These are phyloP conservation scores for Vulpes ferrilata DNA, from an alignment of 2,113 vertebrate species.

Conservation along the genomic window DNA sequence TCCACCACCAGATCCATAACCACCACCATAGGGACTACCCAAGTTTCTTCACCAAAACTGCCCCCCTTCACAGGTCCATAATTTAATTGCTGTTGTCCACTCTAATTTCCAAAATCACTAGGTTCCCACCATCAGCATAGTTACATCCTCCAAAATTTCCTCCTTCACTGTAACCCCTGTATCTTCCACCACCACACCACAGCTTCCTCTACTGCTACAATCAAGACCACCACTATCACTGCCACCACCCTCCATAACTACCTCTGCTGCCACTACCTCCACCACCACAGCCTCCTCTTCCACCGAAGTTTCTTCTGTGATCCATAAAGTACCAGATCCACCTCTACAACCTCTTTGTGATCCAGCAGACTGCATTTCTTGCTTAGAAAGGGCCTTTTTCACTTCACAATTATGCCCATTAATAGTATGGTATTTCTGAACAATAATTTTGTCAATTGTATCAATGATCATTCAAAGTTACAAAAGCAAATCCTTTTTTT, in stretches of 20 bases:
- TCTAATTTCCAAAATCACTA: background rate
- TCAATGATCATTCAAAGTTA: background rate
- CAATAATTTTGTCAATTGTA: background rate
- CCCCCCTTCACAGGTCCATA: background rate
- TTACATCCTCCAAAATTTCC: background rate
- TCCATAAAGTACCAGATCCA: background rate
- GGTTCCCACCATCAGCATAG: background rate
- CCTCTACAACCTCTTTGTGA: background rate
- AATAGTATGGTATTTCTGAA: background rate
- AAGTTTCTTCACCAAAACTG: background rate
- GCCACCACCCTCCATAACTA: background rate
- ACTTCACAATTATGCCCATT: background rate
- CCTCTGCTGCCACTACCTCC: background rate
- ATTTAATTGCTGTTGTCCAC: background rate
- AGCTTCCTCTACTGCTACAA: background rate
- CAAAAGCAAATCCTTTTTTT: background rate
- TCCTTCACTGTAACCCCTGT: background rate
- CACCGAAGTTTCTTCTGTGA: background rate
- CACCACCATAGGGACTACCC: background rate
- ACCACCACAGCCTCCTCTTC: background rate
- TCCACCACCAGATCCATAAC: background rate
- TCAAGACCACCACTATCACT: background rate
- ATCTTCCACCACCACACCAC: background rate
- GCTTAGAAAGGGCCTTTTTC: background rate
- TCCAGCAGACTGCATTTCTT: background rate